Evolutionary conservation across 2,113 vertebrate genomes (phyloP).

Genomic region (Salminus brasiliensis): DNA sequence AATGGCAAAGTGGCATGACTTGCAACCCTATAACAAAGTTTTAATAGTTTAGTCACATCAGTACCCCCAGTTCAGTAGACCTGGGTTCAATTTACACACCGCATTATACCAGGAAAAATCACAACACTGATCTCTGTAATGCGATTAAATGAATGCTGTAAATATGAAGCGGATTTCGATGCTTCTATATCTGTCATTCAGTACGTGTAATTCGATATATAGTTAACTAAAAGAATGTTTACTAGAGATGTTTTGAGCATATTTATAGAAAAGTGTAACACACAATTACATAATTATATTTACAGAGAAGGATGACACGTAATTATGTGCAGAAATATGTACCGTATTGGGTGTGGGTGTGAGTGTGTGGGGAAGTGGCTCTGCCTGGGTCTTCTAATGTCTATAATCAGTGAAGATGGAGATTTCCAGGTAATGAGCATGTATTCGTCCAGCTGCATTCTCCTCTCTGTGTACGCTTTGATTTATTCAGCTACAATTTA

Average conservation of each 20-base stretch:
- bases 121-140: too few relatives aligned
- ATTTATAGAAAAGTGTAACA: not conserved
- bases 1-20: too few relatives aligned
- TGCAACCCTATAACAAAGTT: too few relatives aligned
- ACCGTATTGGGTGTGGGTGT: conserved; percentile 1
- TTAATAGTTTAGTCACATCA: too few relatives aligned
- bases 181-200: not conserved
- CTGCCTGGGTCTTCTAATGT: conserved; percentile 63
- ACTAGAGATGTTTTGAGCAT: not conserved
- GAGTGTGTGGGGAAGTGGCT: conserved; percentile 18
- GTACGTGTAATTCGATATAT: not conserved
- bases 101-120: too few relatives aligned
- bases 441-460: conserved; percentile 43
- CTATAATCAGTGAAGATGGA: conserved; percentile 67
- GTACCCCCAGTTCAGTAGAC: too few relatives aligned
- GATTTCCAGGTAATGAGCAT: conserved; percentile 67
- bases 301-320: not conserved
- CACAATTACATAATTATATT: not conserved
- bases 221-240: not conserved
- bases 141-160: not conserved
- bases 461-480: conserved; percentile 32
- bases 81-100: too few relatives aligned
- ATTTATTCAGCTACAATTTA: not conserved
- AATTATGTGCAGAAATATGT: not conserved
- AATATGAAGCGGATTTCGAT: not conserved